A percentile compares a stretch with the other conserved stretches of the same genome.
Conservation (phyloP, 2,113 vertebrate species). For the Campylorhamphus procurvoides region DNA sequence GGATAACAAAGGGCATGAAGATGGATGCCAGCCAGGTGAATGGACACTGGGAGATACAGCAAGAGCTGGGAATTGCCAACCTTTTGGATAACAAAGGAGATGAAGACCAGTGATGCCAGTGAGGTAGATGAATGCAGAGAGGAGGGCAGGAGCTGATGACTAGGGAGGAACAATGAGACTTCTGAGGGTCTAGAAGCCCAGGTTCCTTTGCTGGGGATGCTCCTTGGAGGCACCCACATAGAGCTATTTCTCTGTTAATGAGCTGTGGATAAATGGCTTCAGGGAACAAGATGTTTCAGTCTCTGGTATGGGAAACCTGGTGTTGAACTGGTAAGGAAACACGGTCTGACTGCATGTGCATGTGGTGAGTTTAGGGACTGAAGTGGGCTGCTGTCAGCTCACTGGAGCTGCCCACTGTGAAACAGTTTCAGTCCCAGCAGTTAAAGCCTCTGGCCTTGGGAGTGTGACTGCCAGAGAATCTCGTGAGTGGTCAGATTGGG, state of each 20-base stretch:
- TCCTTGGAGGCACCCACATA: neutral
- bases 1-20: neutral
- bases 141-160: neutral
- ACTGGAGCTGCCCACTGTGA: neutral
- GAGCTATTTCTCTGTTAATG: neutral
- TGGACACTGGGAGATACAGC: neutral
- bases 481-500: neutral
- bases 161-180: fast-evolving
- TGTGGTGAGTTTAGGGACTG: neutral
- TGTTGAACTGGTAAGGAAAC: fast-evolving
- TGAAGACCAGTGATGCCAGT: neutral
- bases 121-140: neutral
- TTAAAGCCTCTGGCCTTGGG: neutral
- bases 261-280: fast-evolving
- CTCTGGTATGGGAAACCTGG: neutral
- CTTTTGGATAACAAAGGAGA: neutral
- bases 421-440: neutral
- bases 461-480: neutral
- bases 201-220: fast-evolving
- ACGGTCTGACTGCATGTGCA: neutral
- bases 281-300: neutral
- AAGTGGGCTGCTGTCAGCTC: fast-evolving
- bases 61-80: fast-evolving
- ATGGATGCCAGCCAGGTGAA: neutral
- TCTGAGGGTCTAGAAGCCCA: neutral